phyloP scores from a whole-genome alignment of 2,888 invertebrate species.

The Pterobdella sp. region DNA sequence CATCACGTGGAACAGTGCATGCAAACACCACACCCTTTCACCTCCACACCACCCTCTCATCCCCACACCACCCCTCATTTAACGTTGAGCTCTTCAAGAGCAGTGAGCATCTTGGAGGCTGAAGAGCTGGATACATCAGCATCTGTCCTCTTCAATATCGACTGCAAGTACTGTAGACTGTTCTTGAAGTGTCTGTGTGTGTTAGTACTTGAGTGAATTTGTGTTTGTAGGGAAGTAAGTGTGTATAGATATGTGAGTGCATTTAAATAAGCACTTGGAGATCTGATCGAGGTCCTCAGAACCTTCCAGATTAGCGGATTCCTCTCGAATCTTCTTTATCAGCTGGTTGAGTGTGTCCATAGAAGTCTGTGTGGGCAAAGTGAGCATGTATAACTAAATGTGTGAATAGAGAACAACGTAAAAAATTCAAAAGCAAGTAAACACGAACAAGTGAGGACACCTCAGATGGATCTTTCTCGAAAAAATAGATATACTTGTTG shows the following conservation, averaged over 20 bases:
- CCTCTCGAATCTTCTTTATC: constrained; percentile 83
- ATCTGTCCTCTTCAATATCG: constrained; percentile 13
- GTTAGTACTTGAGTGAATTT: too few species aligned
- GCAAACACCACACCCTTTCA: not conserved
- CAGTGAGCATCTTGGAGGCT: not conserved
- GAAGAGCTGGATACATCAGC: not conserved
- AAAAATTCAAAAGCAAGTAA: not conserved
- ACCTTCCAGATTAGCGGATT: constrained; percentile 82
- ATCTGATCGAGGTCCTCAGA: constrained; percentile 95
- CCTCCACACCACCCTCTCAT: not conserved
- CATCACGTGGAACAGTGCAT: not conserved
- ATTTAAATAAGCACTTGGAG: too few species aligned
- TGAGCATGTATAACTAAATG: not conserved
- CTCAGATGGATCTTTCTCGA: constrained; percentile 73
- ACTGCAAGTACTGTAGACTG: constrained; percentile 21
- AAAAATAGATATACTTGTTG: constrained; percentile 84
- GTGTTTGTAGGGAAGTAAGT: too few species aligned
- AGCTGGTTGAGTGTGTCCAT: constrained; percentile 64
- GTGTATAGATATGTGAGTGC: too few species aligned
- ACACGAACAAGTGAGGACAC: too few species aligned
- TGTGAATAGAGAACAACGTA: not conserved
- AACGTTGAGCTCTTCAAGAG: not conserved
- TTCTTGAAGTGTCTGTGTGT: not conserved
- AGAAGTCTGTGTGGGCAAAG: constrained; percentile 57
- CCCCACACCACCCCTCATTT: not conserved